phyloP scores from a whole-genome alignment of 2,888 invertebrate genomes.

The Drosophila nigricruria region DNA sequence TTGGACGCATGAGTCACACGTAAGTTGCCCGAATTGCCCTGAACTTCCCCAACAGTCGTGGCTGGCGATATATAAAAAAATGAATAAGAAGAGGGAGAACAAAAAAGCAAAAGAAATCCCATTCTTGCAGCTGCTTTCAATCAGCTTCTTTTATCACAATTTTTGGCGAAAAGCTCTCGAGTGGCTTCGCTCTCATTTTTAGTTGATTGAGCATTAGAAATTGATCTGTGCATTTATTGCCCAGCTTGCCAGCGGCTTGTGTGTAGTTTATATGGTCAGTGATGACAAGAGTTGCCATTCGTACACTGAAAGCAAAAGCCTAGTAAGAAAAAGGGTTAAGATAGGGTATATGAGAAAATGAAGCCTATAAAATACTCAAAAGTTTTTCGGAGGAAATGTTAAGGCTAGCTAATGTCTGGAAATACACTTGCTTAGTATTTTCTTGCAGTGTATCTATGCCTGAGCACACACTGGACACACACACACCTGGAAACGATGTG shows the following conservation, averaged over 20 bases:
- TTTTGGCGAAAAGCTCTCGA: constrained; percentile 40
- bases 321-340: background rate
- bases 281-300: constrained; percentile 20
- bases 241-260: constrained; percentile 55
- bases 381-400: background rate
- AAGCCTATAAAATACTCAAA: background rate
- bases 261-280: constrained; percentile 67
- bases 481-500: constrained; percentile 53
- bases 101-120: constrained; percentile 23
- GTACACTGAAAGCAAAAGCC: background rate
- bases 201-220: constrained; percentile 78
- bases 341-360: too few species aligned
- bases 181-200: constrained; percentile 39
- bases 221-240: constrained; percentile 75
- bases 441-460: constrained; percentile 20
- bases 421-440: background rate
- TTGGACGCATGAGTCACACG: constrained; percentile 32
- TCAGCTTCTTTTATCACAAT: constrained; percentile 53
- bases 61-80: background rate
- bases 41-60: constrained; percentile 14
- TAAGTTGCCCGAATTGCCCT: constrained; percentile 28
- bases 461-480: constrained; percentile 30
- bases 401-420: background rate
- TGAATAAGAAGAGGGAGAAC: background rate
- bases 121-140: constrained; percentile 49